Base-by-base conservation (phyloP, 2,888 invertebrate species). In the Acleris laterana region DNA sequence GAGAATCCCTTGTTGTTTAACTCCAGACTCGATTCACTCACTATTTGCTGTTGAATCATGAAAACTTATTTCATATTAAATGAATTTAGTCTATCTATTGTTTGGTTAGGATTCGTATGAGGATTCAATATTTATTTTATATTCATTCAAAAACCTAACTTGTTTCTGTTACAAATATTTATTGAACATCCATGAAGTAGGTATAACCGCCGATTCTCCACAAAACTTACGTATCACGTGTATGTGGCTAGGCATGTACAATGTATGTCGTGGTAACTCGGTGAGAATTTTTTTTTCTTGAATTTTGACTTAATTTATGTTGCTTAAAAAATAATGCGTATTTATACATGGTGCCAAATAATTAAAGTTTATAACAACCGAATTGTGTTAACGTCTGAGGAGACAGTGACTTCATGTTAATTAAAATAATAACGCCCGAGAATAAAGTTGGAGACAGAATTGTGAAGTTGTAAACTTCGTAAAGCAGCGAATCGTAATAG, bases 361-460 rank as follows among this genome's bases (percentile, higher is more conserved):
- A 55, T 65, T 61, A 28, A 55, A 61, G 49, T 59, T 55, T 19
- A 25, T 60, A 22, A 38, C 51, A 20, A 57, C 28, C 53, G 48
- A 65, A 60, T 56, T 65, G 42, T 65, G 25, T 42, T 57, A 46
- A 49, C 48, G 48, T 50, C 44, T 61, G 44, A 55, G 49, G 50
- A 56, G 49, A 50, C 55, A 22, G 25, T 16, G 55, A 65, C 55
- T 61, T 65, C 56, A 55, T 22, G 28, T 56, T 65, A 65, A 65
- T 65, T 65, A 65, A 61, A 65, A 55, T 65, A 64, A 60, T 60
- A 61, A 56, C 44, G 49, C 49, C 44, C 53, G 22, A 46, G 46
- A 57, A 60, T 52, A 17, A 65, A 65, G 49, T 60, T 42, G 49
- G 55, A 19, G 63, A 56, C 56, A 65, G 60, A 65, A 60, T 60